Percentiles rank a stretch among this genome's conserved stretches.
Evolutionary conservation across 92 coral and sea anemone genomes (phyloP).

Genomic region (Bergia puertoricense): DNA sequence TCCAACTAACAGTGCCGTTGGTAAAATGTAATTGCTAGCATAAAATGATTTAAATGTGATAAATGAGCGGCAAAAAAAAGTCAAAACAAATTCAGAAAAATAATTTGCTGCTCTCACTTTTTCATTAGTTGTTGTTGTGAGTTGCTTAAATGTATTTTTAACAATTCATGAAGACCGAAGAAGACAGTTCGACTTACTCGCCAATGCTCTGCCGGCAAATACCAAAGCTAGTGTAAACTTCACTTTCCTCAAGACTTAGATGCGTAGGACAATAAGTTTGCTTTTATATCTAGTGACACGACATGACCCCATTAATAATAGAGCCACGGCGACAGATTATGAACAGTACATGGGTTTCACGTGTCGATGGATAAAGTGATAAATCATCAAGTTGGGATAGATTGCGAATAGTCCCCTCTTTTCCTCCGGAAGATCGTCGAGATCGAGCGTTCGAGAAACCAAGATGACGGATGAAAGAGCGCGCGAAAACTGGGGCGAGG

Average conservation of each 20-base stretch:
- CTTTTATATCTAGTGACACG: not conserved
- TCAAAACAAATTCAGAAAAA: too few relatives aligned
- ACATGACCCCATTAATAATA: not conserved
- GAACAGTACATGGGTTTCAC: not conserved
- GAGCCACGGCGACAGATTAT: not conserved
- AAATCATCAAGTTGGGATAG: not conserved
- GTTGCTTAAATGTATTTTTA: too few relatives aligned
- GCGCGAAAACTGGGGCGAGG: too few relatives aligned
- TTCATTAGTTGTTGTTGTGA: not conserved
- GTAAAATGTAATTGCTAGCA: too few relatives aligned
- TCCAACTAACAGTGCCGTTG: too few relatives aligned
- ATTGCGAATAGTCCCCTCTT: too few relatives aligned
- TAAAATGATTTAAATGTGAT: too few relatives aligned
- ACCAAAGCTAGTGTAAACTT: constrained; percentile 42
- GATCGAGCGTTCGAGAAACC: too few relatives aligned
- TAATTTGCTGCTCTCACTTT: not conserved
- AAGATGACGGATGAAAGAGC: too few relatives aligned
- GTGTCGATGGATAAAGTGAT: not conserved
- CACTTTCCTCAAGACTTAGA: not conserved
- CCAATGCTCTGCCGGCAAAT: constrained; percentile 46
- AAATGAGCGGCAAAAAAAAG: too few relatives aligned
- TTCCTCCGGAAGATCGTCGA: too few relatives aligned
- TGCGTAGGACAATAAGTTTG: not conserved
- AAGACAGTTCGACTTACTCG: constrained; percentile 41
- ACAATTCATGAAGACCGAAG: too few relatives aligned